These are phyloP conservation scores for Petrocephalus zakoni DNA, from an alignment of 2,113 vertebrate genomes.

Conservation along the genomic window DNA sequence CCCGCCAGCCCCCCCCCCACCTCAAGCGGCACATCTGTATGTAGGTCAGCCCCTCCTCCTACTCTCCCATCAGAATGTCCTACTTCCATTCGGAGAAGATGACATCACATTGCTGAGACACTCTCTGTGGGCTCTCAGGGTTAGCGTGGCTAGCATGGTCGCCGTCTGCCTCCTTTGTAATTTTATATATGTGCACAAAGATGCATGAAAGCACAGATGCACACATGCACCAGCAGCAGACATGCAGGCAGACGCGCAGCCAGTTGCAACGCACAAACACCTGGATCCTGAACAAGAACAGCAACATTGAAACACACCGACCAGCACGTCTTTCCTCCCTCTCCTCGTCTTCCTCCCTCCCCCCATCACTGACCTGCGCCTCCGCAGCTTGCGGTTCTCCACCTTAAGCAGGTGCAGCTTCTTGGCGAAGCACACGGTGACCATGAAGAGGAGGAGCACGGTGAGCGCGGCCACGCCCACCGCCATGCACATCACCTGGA, in stretches of 20 bases:
- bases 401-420: conserved; percentile 95
- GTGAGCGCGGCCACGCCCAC: conserved; percentile 83
- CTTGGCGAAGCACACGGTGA: conserved; percentile 96
- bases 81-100: conserved; percentile 62
- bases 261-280: neutral
- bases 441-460: conserved; percentile 94
- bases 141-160: neutral
- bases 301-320: neutral
- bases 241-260: neutral
- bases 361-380: conserved; percentile 77
- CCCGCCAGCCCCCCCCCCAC: conserved; percentile 32
- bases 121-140: neutral
- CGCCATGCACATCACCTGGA: conserved; percentile 96
- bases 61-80: conserved; percentile 51
- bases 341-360: neutral
- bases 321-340: neutral
- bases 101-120: conserved; percentile 52
- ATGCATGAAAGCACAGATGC: conserved; percentile 3
- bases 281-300: neutral
- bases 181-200: conserved; percentile 28
- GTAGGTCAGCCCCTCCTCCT: conserved; percentile 58
- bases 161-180: conserved; percentile 5
- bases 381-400: conserved; percentile 90
- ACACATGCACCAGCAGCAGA: neutral
- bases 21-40: conserved; percentile 65